These are phyloP conservation scores for Hypselothyrea guttata DNA, from an alignment of 2,888 invertebrate genomes.

Conservation along the genomic window DNA sequence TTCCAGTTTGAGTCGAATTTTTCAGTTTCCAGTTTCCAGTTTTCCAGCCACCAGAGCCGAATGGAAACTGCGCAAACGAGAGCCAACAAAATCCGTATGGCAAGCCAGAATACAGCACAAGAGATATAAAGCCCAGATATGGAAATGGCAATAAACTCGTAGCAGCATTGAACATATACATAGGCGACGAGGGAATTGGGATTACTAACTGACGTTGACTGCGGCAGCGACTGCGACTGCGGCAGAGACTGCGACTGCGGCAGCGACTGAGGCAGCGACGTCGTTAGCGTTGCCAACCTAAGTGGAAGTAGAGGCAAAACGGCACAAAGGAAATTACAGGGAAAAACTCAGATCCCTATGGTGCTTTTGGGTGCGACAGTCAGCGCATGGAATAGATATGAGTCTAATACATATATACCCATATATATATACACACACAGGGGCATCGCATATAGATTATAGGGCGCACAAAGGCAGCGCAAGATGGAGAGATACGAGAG, in stretches of 20 bases:
- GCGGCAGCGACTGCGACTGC: slow-evolving; percentile 21
- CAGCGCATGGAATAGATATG: slow-evolving; percentile 55
- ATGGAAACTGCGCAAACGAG: slow-evolving; percentile 14
- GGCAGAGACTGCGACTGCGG: slow-evolving; percentile 13
- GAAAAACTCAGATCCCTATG: slow-evolving; percentile 77
- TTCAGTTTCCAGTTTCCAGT: slow-evolving; percentile 24
- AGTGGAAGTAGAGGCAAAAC: slow-evolving; percentile 3
- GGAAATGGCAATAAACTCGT: slow-evolving; percentile 75
- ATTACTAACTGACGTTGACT: slow-evolving; percentile 55
- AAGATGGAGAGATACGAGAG: slow-evolving; percentile 61
- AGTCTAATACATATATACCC: slow-evolving; percentile 14
- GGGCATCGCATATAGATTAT: slow-evolving; percentile 67
- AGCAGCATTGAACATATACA: slow-evolving; percentile 55
- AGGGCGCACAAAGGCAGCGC: slow-evolving; percentile 51
- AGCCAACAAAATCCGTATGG: slow-evolving; percentile 39
- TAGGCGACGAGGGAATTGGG: slow-evolving; percentile 63
- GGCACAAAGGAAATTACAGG: slow-evolving; percentile 73
- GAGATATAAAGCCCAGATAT: slow-evolving; percentile 75
- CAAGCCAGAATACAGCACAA: slow-evolving; percentile 44
- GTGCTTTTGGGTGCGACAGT: slow-evolving; percentile 72
- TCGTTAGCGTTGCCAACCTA: slow-evolving; percentile 9
- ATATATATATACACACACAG: slow-evolving; percentile 17
- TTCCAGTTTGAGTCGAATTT: slow-evolving; percentile 2
- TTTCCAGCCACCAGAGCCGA: slow-evolving; percentile 41
- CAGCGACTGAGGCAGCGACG: slow-evolving; percentile 50